Evolutionary conservation across 2,797 vertebrate genomes (phyloP).

Genomic region (Scolopax rusticola): DNA sequence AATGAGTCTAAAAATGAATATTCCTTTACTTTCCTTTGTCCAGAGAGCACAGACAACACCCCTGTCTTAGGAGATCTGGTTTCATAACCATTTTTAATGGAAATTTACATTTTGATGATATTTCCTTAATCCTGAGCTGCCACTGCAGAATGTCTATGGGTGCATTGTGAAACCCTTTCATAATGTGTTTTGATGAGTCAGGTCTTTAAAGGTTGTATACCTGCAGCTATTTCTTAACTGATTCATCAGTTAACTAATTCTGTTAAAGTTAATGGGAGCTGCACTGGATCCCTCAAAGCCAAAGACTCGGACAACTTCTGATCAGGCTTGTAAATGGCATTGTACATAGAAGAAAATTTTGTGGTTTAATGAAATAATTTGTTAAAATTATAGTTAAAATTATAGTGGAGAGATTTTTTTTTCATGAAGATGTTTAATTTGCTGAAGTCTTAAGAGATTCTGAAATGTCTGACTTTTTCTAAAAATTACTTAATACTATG

Average conservation of each 20-base stretch:
- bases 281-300: rapidly evolving
- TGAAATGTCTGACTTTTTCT: background rate
- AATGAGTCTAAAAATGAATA: background rate
- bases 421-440: background rate
- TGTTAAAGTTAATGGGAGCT: background rate
- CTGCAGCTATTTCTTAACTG: background rate
- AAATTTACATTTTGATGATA: background rate
- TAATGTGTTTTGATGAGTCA: background rate
- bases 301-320: background rate
- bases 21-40: background rate
- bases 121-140: background rate
- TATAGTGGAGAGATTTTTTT: background rate
- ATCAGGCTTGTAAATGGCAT: background rate
- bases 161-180: background rate
- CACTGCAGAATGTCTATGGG: background rate
- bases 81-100: background rate
- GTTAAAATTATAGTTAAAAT: background rate
- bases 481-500: background rate
- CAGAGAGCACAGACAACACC: background rate
- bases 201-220: background rate
- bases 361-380: background rate
- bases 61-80: background rate
- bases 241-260: background rate
- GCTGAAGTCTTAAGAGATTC: background rate
- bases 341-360: background rate